Percentiles rank a stretch among this genome's conserved stretches.
Evolutionary conservation across 2,113 vertebrate genomes (phyloP).

Genomic region (Apeltes quadracus): DNA sequence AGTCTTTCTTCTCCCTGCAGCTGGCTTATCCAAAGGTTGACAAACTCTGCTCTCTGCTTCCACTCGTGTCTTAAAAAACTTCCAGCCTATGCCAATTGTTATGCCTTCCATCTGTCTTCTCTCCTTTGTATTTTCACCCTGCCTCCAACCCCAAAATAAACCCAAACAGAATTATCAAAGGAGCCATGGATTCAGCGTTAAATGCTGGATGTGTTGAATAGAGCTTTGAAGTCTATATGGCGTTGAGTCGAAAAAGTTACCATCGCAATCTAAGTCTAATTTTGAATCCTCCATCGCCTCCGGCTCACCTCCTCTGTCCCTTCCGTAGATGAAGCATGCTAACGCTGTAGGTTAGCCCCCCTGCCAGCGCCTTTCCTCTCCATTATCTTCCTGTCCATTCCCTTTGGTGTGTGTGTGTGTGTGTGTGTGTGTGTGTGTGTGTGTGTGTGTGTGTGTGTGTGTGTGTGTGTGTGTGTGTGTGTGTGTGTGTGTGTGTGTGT

Average conservation of each 20-base stretch:
- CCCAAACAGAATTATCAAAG: conserved; percentile 72
- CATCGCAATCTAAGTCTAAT: conserved; percentile 58
- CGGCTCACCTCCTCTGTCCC: conserved; percentile 20
- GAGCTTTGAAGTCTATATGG: conserved; percentile 71
- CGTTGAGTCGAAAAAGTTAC: conserved; percentile 72
- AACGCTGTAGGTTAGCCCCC: conserved; percentile 26
- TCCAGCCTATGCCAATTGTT: conserved; percentile 45
- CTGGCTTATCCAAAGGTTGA: conserved; percentile 27
- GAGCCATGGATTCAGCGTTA: conserved; percentile 66
- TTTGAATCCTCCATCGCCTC: conserved; percentile 27
- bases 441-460: not conserved
- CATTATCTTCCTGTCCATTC: not conserved
- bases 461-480: not conserved
- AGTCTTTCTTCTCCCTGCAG: not conserved
- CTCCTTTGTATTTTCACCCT: conserved; percentile 36
- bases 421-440: not conserved
- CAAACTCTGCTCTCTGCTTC: conserved; percentile 28
- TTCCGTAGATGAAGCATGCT: conserved; percentile 17
- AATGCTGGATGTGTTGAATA: conserved; percentile 63
- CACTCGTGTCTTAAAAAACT: conserved; percentile 26
- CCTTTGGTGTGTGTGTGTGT: not conserved
- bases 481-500: not conserved
- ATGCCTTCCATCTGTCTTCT: conserved; percentile 35
- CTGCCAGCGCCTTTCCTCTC: not conserved
- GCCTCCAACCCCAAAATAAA: conserved; percentile 66